Evolutionary conservation across 37 sponge, comb jelly and placozoan genomes (phyloP).

Genomic region (Hexactinellida sp.): DNA sequence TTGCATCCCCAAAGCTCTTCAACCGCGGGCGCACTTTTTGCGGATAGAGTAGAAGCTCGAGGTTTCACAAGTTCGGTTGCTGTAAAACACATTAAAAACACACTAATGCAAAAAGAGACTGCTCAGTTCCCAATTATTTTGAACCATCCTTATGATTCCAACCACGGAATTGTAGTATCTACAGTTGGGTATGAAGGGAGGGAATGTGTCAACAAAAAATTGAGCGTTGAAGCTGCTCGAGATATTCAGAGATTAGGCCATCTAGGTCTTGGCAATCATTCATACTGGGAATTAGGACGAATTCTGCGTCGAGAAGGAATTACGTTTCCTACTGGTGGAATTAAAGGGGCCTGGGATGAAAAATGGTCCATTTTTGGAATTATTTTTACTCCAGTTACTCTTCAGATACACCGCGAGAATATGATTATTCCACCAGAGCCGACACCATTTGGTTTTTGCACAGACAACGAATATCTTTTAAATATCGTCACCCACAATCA

Average conservation of each 20-base stretch:
- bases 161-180: background rate
- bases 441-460: conserved; percentile 16
- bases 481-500: background rate
- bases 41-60: conserved; percentile 12
- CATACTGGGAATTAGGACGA: conserved; percentile 12
- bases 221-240: conserved; percentile 16
- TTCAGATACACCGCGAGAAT: background rate
- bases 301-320: background rate
- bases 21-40: background rate
- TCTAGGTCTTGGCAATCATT: conserved; percentile 7
- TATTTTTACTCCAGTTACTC: conserved; percentile 11
- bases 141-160: conserved; percentile 9
- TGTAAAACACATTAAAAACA: background rate
- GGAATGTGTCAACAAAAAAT: background rate
- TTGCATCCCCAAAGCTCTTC: background rate
- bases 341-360: conserved; percentile 12
- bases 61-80: conserved; percentile 2
- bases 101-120: background rate
- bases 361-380: background rate
- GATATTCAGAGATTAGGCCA: conserved; percentile 13
- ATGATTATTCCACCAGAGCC: conserved; percentile 1
- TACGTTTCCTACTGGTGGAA: conserved; percentile 13
- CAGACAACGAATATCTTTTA: background rate
- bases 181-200: conserved; percentile 8
- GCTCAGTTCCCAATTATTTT: background rate